Evolutionary conservation across 2,113 vertebrate species (phyloP).

Genomic region (Alces alces): DNA sequence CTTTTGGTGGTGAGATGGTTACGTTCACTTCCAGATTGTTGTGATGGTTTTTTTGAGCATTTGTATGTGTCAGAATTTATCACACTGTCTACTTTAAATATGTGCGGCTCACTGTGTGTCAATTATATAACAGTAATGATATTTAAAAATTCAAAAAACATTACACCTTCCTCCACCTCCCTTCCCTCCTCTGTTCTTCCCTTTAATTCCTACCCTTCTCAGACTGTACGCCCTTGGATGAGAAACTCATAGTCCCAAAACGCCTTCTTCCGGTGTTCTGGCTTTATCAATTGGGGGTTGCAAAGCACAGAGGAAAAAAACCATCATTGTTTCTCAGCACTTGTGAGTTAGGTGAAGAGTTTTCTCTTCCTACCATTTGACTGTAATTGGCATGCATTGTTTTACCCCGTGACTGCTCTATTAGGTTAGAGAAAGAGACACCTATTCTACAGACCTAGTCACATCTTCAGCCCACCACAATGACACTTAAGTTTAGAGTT

Average conservation of each 20-base stretch:
- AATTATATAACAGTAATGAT: background rate
- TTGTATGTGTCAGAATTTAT: background rate
- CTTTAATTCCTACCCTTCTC: background rate
- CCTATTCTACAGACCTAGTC: background rate
- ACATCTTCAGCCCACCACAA: background rate
- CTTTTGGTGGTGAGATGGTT: background rate
- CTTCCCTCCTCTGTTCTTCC: background rate
- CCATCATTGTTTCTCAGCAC: background rate
- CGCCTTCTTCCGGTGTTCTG: background rate
- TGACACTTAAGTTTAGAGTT: background rate
- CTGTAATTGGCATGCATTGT: background rate
- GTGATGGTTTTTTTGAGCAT: background rate
- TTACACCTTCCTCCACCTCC: background rate
- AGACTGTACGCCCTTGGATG: background rate
- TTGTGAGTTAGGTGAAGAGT: background rate
- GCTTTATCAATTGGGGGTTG: background rate
- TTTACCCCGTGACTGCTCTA: background rate
- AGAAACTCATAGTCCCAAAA: background rate
- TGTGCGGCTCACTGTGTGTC: background rate
- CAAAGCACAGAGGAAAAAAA: background rate
- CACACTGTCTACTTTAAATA: background rate
- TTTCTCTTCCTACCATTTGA: background rate
- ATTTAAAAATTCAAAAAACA: background rate
- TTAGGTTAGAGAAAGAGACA: background rate
- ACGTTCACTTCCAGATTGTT: background rate